Conservation (phyloP, 2,888 invertebrate genomes). For the Oeneis ivallda region DNA sequence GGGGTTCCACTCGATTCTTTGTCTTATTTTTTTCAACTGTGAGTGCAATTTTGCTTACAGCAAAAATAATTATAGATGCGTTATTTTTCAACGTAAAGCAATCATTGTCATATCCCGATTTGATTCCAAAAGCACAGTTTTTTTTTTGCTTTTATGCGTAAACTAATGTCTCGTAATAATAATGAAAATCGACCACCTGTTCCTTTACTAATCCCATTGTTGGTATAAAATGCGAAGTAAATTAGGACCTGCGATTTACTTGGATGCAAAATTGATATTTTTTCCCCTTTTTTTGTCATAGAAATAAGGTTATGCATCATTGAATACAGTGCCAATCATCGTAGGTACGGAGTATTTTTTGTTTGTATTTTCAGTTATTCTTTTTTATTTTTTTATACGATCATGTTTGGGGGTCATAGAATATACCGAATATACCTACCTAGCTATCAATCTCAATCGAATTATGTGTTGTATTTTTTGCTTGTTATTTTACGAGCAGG, state of each 20-base stretch:
- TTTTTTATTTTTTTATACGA: background rate
- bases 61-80: conserved; percentile 64
- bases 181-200: conserved; percentile 77
- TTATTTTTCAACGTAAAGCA: conserved; percentile 74
- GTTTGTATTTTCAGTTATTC: background rate
- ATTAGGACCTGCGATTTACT: conserved; percentile 50
- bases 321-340: conserved; percentile 7
- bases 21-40: conserved; percentile 43
- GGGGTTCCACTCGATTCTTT: conserved; percentile 48
- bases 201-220: conserved; percentile 69
- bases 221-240: conserved; percentile 57
- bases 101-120: conserved; percentile 81
- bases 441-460: no score
- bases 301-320: background rate
- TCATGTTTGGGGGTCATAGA: background rate
- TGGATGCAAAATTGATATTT: conserved; percentile 54
- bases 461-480: no score
- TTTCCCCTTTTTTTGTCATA: conserved; percentile 23
- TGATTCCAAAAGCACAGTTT: conserved; percentile 72
- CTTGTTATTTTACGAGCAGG: no score
- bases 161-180: conserved; percentile 78
- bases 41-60: conserved; percentile 47
- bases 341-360: background rate
- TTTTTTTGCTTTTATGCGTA: conserved; percentile 67
- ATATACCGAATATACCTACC: no score